Percentiles rank a stretch among this genome's conserved stretches.
These are phyloP conservation scores for Horisme vitalbata DNA, from an alignment of 2,888 invertebrate species.

Conservation along the genomic window DNA sequence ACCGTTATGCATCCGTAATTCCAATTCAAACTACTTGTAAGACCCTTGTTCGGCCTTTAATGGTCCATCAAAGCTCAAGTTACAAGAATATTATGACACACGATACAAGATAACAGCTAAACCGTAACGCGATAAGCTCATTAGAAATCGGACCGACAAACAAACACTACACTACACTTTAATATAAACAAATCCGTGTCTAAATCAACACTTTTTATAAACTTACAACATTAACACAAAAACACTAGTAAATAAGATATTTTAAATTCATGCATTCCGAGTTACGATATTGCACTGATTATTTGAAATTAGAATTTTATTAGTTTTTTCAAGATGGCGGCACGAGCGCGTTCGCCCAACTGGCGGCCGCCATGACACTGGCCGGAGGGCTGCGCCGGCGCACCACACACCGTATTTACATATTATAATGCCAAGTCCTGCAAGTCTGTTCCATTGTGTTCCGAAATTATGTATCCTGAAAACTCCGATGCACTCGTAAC, in stretches of 20 bases:
- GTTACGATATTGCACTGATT: slow-evolving; percentile 24
- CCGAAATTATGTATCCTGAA: slow-evolving; percentile 5
- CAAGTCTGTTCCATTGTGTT: slow-evolving; percentile 11
- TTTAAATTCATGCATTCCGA: slow-evolving; percentile 7
- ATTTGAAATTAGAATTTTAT: slow-evolving; percentile 14
- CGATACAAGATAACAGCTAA: slow-evolving; percentile 42
- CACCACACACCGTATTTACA: slow-evolving; percentile 55
- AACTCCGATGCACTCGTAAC: too few species aligned
- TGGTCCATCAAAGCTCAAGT: slow-evolving; percentile 29
- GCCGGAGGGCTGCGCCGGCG: slow-evolving; percentile 57
- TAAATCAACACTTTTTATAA: slow-evolving; percentile 22
- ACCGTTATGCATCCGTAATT: neutral
- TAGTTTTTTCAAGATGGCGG: slow-evolving; percentile 43
- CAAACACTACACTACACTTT: slow-evolving; percentile 26
- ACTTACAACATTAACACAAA: slow-evolving; percentile 20
- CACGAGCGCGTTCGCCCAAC: slow-evolving; percentile 61
- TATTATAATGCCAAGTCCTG: slow-evolving; percentile 67
- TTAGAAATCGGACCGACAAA: slow-evolving; percentile 47
- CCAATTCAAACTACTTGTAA: slow-evolving; percentile 1
- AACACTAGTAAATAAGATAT: slow-evolving; percentile 6
- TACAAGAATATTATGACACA: slow-evolving; percentile 27
- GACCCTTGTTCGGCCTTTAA: slow-evolving; percentile 8
- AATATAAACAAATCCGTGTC: slow-evolving; percentile 19
- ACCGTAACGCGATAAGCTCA: slow-evolving; percentile 51
- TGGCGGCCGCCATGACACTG: slow-evolving; percentile 74